A percentile compares a stretch with the other conserved stretches of the same genome.
phyloP scores from a whole-genome alignment of 2,888 invertebrate species.

The Rapana venosa region DNA sequence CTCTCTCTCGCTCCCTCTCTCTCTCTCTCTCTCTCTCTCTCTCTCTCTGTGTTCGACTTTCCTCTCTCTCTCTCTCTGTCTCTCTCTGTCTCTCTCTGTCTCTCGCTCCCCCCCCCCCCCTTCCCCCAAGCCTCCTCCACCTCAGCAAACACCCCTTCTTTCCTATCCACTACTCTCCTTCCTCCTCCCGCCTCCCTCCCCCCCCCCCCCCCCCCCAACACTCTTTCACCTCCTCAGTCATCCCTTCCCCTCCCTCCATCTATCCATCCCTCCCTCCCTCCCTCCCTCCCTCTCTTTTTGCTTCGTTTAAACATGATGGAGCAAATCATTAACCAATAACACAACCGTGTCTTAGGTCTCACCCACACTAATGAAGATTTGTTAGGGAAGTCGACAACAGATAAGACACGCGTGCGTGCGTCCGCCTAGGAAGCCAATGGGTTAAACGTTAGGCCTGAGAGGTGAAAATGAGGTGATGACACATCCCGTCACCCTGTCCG shows the following conservation, averaged over 20 bases:
- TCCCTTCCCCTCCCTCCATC: background rate
- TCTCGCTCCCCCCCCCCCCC: background rate
- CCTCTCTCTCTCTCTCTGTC: background rate
- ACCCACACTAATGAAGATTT: background rate
- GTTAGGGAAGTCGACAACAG: background rate
- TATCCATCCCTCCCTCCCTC: background rate
- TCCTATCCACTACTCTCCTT: background rate
- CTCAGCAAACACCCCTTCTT: too few relatives aligned
- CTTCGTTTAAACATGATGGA: background rate
- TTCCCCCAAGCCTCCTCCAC: background rate
- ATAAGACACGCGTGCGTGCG: background rate
- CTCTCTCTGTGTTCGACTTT: too few relatives aligned
- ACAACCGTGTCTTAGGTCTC: background rate
- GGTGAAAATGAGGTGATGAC: conserved; percentile 15
- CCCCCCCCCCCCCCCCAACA: background rate
- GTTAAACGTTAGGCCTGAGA: background rate
- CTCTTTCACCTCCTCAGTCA: background rate
- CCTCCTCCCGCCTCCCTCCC: background rate
- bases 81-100: conserved; percentile 16
- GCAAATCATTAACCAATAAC: background rate
- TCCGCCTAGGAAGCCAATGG: background rate
- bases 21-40: too few relatives aligned
- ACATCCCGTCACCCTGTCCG: background rate
- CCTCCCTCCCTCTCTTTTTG: background rate
- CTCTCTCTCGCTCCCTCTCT: too few relatives aligned